Percentiles rank a stretch among this genome's conserved stretches.
These are phyloP conservation scores for Apis cerana DNA, from an alignment of 1,140 invertebrate genomes.

Conservation along the genomic window DNA sequence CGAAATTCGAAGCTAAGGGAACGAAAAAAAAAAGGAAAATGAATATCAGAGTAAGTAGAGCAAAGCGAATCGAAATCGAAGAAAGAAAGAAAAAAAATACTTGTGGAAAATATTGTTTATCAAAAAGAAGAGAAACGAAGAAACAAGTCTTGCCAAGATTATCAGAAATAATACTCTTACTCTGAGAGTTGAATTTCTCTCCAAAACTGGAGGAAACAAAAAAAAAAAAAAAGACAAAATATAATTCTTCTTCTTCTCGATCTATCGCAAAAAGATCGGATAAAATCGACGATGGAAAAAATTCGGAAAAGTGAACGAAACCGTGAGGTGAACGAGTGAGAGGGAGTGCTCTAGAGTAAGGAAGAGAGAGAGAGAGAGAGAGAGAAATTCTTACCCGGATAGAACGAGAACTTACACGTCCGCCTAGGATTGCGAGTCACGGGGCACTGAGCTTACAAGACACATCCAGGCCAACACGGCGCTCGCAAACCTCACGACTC, in stretches of 20 bases:
- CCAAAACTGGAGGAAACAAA: no score
- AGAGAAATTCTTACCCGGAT: constrained; percentile 37
- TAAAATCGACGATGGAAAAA: no score
- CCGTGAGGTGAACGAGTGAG: not conserved
- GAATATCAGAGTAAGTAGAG: no score
- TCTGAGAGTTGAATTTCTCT: no score
- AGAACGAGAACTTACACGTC: constrained; percentile 57
- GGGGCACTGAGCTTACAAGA: constrained; percentile 74
- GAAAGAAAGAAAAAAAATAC: not conserved
- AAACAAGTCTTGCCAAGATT: no score
- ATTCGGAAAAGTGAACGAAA: not conserved
- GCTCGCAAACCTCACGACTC: constrained; percentile 62
- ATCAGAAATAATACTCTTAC: no score
- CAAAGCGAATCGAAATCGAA: not conserved
- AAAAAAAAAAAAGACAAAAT: no score
- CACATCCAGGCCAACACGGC: constrained; percentile 71
- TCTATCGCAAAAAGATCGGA: no score
- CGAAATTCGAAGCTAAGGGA: no score
- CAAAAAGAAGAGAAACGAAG: no score
- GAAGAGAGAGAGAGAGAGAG: not conserved
- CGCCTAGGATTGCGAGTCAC: constrained; percentile 75
- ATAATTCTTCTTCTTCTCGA: not conserved
- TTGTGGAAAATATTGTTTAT: no score
- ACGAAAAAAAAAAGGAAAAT: not conserved
- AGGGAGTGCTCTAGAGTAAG: not conserved